Evolutionary conservation across 2,888 invertebrate genomes (phyloP).

Genomic region (Catocala fraxini): DNA sequence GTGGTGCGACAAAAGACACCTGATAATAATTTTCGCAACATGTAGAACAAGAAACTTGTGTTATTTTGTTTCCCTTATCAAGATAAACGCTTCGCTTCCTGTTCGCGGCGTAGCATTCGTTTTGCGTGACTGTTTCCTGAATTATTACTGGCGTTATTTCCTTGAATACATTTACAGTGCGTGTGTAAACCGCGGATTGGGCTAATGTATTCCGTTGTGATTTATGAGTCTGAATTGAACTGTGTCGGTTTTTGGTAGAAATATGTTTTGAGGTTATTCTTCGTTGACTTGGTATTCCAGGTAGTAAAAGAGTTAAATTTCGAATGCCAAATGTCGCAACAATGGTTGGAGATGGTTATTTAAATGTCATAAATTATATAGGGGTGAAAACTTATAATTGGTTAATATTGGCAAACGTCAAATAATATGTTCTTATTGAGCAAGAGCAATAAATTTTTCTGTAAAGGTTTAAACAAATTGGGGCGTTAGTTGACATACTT

Average conservation of each 20-base stretch:
- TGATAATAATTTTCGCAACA: slow-evolving; percentile 23
- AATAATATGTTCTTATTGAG: too few species aligned
- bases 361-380: too few species aligned
- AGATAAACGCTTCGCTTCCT: slow-evolving; percentile 55
- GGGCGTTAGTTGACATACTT: too few species aligned
- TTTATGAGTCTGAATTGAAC: slow-evolving; percentile 32
- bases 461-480: too few species aligned
- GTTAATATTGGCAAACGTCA: too few species aligned
- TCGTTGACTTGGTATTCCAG: too few species aligned
- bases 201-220: slow-evolving; percentile 39
- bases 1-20: neutral
- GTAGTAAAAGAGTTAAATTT: too few species aligned
- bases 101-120: slow-evolving; percentile 44
- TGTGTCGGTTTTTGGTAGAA: slow-evolving; percentile 15
- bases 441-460: too few species aligned
- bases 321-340: too few species aligned
- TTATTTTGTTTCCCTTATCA: slow-evolving; percentile 53
- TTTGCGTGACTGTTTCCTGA: slow-evolving; percentile 57
- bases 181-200: slow-evolving; percentile 45
- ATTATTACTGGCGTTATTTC: slow-evolving; percentile 51
- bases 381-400: too few species aligned
- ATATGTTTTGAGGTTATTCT: slow-evolving; percentile 13
- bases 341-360: too few species aligned
- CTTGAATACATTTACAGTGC: slow-evolving; percentile 49
- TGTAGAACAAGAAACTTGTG: slow-evolving; percentile 36